Conservation (phyloP, 1,140 invertebrate species). For the Lucilia sericata region DNA sequence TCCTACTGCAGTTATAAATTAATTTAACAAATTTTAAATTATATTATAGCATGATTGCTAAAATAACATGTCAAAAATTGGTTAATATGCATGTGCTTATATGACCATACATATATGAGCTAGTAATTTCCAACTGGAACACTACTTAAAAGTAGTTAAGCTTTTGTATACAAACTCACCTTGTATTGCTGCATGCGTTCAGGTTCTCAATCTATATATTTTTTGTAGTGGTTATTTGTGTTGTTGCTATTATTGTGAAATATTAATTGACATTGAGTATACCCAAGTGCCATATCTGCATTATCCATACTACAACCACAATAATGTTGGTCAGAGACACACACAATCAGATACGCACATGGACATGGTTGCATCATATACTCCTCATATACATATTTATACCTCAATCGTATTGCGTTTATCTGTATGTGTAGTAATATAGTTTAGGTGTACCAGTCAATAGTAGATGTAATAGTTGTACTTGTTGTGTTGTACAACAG, state of each 20-base stretch:
- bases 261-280: slow-evolving; percentile 39
- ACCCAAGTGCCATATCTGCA: slow-evolving; percentile 37
- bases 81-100: too few relatives aligned
- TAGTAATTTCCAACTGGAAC: neutral
- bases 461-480: neutral
- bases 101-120: too few relatives aligned
- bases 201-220: neutral
- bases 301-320: slow-evolving; percentile 31
- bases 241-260: slow-evolving; percentile 28
- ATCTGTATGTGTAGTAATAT: neutral
- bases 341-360: slow-evolving; percentile 10
- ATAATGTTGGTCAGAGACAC: slow-evolving; percentile 34
- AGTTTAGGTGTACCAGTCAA: neutral
- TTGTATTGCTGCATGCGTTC: neutral
- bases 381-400: neutral
- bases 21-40: too few relatives aligned
- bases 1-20: too few relatives aligned
- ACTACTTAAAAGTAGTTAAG: neutral
- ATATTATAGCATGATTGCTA: too few relatives aligned
- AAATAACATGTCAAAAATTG: too few relatives aligned
- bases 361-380: too few relatives aligned
- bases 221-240: neutral
- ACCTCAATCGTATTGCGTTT: slow-evolving; percentile 10
- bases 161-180: neutral
- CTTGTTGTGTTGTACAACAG: neutral